These are phyloP conservation scores for Tympanuchus pallidicinctus DNA, from an alignment of 2,113 vertebrate genomes.

Conservation along the genomic window DNA sequence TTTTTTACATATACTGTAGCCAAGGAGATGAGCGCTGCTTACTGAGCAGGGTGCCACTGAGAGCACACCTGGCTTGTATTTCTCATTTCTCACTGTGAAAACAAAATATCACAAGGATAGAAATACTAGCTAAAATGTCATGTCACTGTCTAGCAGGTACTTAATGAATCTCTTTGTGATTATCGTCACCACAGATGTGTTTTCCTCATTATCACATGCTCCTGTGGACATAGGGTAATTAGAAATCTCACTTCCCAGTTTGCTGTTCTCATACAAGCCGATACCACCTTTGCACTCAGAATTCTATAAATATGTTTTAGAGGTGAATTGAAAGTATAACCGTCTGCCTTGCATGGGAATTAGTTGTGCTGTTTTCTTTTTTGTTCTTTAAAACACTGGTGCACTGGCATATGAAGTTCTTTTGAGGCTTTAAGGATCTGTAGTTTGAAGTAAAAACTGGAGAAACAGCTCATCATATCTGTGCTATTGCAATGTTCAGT, in stretches of 20 bases:
- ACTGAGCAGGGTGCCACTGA: not conserved
- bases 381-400: not conserved
- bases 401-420: not conserved
- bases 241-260: conserved; percentile 38
- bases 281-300: conserved; percentile 31
- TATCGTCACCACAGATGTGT: not conserved
- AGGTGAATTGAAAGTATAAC: conserved; percentile 19
- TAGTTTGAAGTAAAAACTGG: not conserved
- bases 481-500: not conserved
- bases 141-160: conserved; percentile 7
- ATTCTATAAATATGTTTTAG: conserved; percentile 43
- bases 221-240: conserved; percentile 55
- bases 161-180: conserved; percentile 4
- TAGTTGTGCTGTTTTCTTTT: not conserved
- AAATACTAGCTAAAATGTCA: not conserved
- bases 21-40: not conserved
- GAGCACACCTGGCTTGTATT: not conserved
- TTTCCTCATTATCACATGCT: not conserved
- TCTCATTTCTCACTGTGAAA: conserved; percentile 2
- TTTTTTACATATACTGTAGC: not conserved
- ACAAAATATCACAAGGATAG: not conserved
- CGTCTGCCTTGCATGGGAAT: not conserved
- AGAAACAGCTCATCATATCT: not conserved
- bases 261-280: conserved; percentile 10
- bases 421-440: not conserved